Evolutionary conservation across 2,797 vertebrate species (phyloP).

Genomic region (Tauraco hartlaubi): DNA sequence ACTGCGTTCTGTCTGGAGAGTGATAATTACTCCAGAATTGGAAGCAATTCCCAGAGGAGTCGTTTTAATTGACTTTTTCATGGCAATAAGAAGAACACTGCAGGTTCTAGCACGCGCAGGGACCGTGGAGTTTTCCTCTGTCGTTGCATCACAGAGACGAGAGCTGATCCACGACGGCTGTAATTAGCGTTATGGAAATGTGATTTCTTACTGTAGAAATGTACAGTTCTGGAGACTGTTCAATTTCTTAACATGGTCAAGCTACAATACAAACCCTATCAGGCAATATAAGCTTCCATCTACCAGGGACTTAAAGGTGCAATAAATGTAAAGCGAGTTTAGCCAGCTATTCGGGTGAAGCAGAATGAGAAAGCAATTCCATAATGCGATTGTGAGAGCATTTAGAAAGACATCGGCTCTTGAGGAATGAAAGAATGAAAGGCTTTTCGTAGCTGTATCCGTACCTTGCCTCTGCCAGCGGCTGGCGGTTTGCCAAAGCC

Average conservation of each 20-base stretch:
- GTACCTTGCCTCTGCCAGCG: constrained; percentile 47
- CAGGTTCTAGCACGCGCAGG: constrained; percentile 37
- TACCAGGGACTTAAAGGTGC: constrained; percentile 63
- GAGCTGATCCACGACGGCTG: constrained; percentile 24
- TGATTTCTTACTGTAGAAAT: constrained; percentile 68
- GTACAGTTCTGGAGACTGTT: constrained; percentile 62
- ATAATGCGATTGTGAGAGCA: not conserved
- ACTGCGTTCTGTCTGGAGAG: constrained; percentile 45
- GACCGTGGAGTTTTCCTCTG: constrained; percentile 55
- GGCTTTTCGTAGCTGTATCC: constrained; percentile 30
- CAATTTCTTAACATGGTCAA: constrained; percentile 50
- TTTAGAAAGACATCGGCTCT: constrained; percentile 37
- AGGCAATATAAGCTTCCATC: constrained; percentile 66
- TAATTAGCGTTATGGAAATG: constrained; percentile 50
- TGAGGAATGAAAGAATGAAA: constrained; percentile 1
- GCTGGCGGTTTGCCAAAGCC: constrained; percentile 38
- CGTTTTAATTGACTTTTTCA: constrained; percentile 60
- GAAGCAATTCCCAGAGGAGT: constrained; percentile 47
- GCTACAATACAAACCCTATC: constrained; percentile 53
- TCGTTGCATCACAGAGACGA: not conserved
- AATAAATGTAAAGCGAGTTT: constrained; percentile 30
- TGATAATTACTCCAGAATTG: constrained; percentile 48
- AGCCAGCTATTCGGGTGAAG: not conserved
- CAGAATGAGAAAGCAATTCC: not conserved
- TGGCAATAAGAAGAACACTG: constrained; percentile 77